Conservation (phyloP, 2,888 invertebrate species). For the Synanthedon andrenaeformis region DNA sequence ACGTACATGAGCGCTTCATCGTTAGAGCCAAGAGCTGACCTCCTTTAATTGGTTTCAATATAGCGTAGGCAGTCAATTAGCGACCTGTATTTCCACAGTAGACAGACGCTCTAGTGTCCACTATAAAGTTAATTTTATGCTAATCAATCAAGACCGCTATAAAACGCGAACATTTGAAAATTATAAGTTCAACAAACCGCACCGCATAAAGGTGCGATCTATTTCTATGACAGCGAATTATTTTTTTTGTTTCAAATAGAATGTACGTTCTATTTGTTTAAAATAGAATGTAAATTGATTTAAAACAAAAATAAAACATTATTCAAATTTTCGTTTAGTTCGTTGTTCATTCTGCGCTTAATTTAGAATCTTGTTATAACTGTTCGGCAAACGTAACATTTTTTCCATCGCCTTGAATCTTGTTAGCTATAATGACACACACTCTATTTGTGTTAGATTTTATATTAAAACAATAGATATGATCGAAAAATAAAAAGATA, state of each 20-base stretch:
- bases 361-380: background rate
- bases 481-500: too few species aligned
- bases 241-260: too few species aligned
- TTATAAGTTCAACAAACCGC: background rate
- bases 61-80: slow-evolving; percentile 5
- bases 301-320: too few species aligned
- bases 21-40: slow-evolving; percentile 4
- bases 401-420: slow-evolving; percentile 14
- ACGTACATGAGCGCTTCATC: background rate
- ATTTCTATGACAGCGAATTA: too few species aligned
- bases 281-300: too few species aligned
- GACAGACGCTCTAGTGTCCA: background rate
- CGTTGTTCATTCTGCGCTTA: background rate
- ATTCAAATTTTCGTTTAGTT: background rate
- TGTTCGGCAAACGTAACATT: slow-evolving; percentile 7
- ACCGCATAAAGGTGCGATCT: background rate
- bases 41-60: slow-evolving; percentile 2
- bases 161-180: slow-evolving; percentile 1
- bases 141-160: background rate
- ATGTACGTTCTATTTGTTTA: too few species aligned
- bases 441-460: slow-evolving; percentile 13
- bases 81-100: background rate
- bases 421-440: slow-evolving; percentile 15
- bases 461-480: slow-evolving; percentile 6
- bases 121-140: background rate